Evolutionary conservation across 2,113 vertebrate species (phyloP), one percentile per base, ranked within the genome.

Genomic region (Origma solitaria): DNA sequence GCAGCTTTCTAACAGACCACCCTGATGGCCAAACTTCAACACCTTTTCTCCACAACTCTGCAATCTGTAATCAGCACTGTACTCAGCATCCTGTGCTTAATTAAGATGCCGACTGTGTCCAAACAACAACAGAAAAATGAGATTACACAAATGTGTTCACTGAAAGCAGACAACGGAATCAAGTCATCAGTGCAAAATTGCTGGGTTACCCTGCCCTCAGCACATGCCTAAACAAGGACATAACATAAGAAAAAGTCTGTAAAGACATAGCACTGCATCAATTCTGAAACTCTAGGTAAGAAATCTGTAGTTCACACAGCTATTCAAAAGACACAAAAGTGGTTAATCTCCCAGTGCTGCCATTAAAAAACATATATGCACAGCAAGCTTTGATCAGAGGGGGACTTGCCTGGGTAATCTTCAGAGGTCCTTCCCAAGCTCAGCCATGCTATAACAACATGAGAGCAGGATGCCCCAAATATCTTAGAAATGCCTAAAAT

Each of bases 11-110:
- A 65, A 38, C 2, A 20, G 50, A 84, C 19, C 45, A 86, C 9
- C 5, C 16, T 1, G 2, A 60, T 0, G 1, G 54, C 21, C 40
- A 51, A 50, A 56, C 28, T 50, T 70, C 44, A 0, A 50, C 15
- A 66, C 5, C 47, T 79, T 82, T 62, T 42, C 18, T 50, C 51
- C 16, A 1, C 20, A 58, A 54, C 23, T 38, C 61, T 31, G 14
- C 28, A 30, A 47, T 56, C 49, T 38, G 27, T 30, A 30, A 76
- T 56, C 82, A 75, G 42, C 21, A 7, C 1, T 79, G 51, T 24
- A 27, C 53, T 79, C 49, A 56, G 23, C 14, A 28, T 47, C n/a
- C 38, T 8, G 4, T 40, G 47, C 62, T 76, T 38, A 33, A 35
- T 5, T 76, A 38, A 68, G 54, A 79, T 30, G 22, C n/a, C 68